phyloP scores from a whole-genome alignment of 2,113 vertebrate species.

The Archilochus colubris region DNA sequence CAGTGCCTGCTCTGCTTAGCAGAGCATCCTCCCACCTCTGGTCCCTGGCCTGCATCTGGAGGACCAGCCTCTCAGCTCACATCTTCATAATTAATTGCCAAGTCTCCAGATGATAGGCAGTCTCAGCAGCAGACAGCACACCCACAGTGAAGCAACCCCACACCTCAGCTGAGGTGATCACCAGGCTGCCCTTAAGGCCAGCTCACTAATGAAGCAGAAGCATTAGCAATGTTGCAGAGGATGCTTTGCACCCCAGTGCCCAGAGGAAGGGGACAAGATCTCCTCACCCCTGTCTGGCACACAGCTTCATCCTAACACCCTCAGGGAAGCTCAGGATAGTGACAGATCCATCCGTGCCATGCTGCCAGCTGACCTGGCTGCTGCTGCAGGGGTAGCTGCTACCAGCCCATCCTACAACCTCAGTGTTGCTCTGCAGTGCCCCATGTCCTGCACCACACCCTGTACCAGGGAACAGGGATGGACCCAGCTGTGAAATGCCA shows the following conservation, averaged over 20 bases:
- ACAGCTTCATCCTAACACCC: fast-evolving
- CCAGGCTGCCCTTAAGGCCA: neutral
- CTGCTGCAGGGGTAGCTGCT: neutral
- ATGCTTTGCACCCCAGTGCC: neutral
- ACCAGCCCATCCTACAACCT: neutral
- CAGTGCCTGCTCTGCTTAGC: neutral
- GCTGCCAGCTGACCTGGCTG: neutral
- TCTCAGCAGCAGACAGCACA: neutral
- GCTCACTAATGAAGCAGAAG: neutral
- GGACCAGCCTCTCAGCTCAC: neutral
- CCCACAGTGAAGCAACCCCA: fast-evolving
- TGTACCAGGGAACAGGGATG: neutral
- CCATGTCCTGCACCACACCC: neutral
- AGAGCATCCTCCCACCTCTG: neutral
- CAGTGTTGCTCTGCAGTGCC: neutral
- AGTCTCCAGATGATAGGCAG: neutral
- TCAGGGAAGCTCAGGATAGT: neutral
- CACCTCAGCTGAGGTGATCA: neutral
- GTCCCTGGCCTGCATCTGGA: neutral
- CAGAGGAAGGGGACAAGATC: neutral
- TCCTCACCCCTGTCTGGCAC: neutral
- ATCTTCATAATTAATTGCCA: neutral
- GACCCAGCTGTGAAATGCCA: neutral
- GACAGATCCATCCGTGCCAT: neutral
- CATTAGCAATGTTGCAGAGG: neutral